Evolutionary conservation across 2,888 invertebrate species (phyloP).

Genomic region (Pollenia labialis): DNA sequence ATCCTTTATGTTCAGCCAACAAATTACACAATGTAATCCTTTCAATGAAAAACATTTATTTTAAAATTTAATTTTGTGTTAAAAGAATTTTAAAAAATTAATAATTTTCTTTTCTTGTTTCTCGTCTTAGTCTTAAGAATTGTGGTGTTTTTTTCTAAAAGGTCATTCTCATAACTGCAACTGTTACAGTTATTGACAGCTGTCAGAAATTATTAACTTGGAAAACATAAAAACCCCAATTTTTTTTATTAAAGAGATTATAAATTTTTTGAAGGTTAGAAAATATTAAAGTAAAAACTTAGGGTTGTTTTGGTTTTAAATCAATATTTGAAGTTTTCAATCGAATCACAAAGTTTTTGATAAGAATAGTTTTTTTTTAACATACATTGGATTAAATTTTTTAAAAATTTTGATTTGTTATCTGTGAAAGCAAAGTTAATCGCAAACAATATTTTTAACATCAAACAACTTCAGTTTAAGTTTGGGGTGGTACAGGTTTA

Average conservation of each 20-base stretch:
- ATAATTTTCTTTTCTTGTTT: neutral
- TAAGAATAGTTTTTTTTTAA: neutral
- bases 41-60: slow-evolving; percentile 1
- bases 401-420: no score
- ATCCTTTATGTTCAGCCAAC: slow-evolving; percentile 32
- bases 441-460: no score
- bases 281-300: neutral
- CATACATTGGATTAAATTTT: no score
- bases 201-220: slow-evolving; percentile 25
- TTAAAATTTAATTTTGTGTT: neutral
- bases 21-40: slow-evolving; percentile 30
- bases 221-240: neutral
- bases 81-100: neutral
- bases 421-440: no score
- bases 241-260: neutral
- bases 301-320: slow-evolving; percentile 3
- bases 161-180: slow-evolving; percentile 5
- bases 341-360: neutral
- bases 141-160: neutral
- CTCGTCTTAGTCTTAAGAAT: neutral
- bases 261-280: neutral
- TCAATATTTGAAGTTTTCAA: neutral
- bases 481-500: no score
- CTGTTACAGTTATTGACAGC: slow-evolving; percentile 44
- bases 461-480: no score